Conservation (phyloP, 1,140 invertebrate species). For the Rhynchophorus ferrugineus region DNA sequence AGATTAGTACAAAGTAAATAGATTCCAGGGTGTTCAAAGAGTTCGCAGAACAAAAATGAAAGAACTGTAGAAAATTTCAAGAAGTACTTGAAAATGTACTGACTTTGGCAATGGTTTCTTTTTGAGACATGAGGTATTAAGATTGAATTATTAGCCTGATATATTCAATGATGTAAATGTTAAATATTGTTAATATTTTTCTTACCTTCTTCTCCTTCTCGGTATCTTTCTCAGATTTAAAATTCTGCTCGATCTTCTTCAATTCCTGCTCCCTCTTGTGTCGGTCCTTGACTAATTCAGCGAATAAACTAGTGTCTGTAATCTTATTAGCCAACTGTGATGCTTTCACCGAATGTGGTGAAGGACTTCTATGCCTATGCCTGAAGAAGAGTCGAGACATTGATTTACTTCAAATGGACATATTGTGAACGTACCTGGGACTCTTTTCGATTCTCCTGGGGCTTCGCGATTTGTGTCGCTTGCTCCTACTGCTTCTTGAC, state of each 20-base stretch:
- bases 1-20: no score
- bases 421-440: conserved; percentile 23
- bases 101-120: no score
- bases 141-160: no score
- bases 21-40: no score
- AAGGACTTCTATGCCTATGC: conserved; percentile 33
- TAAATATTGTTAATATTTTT: conserved; percentile 5
- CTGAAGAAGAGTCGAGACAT: conserved; percentile 26
- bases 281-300: conserved; percentile 76
- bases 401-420: background rate
- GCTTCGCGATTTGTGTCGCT: conserved; percentile 32
- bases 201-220: conserved; percentile 1
- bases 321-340: conserved; percentile 47
- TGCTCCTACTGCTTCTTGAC: conserved; percentile 27
- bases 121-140: no score
- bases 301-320: conserved; percentile 77
- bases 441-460: conserved; percentile 37
- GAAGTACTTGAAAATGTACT: no score
- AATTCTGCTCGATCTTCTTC: conserved; percentile 60
- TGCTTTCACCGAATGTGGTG: conserved; percentile 37
- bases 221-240: conserved; percentile 25
- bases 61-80: no score
- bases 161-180: no score
- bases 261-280: conserved; percentile 69
- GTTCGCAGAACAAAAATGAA: no score